These are phyloP conservation scores for Neotoma lepida DNA, from an alignment of 2,113 vertebrate species.

Conservation along the genomic window DNA sequence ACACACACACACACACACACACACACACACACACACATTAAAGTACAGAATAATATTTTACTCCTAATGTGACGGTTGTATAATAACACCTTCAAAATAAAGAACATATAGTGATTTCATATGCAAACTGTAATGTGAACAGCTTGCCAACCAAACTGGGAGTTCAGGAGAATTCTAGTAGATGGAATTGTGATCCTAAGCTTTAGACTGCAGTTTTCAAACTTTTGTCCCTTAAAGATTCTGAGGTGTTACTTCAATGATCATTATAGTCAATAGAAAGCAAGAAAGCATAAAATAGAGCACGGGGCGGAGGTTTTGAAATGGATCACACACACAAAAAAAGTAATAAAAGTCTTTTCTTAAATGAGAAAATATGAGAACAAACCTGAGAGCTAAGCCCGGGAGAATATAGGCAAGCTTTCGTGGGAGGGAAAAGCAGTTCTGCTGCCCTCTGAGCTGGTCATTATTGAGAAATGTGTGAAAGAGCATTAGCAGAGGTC, in stretches of 20 bases:
- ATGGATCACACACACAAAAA: background rate
- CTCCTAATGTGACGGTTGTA: background rate
- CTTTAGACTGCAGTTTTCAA: background rate
- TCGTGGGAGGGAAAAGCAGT: background rate
- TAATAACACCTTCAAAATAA: constrained; percentile 37
- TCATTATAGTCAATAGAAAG: background rate
- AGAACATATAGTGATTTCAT: constrained; percentile 1
- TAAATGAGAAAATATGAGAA: background rate
- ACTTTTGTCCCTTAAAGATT: background rate
- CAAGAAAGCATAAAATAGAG: background rate
- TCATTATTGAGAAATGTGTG: background rate
- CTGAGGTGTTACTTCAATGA: background rate
- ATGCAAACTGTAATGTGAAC: constrained; percentile 35
- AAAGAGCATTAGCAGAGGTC: background rate
- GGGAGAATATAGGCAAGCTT: background rate
- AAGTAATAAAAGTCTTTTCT: background rate
- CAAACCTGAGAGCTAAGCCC: background rate
- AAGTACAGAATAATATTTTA: constrained; percentile 5
- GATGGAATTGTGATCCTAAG: background rate
- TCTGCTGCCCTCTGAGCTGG: background rate
- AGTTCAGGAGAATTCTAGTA: background rate
- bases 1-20: background rate
- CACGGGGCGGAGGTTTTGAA: background rate
- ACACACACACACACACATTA: background rate
- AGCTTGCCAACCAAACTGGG: background rate